Evolutionary conservation across 2,113 vertebrate species (phyloP).

Genomic region (Dendrocopos noguchii): DNA sequence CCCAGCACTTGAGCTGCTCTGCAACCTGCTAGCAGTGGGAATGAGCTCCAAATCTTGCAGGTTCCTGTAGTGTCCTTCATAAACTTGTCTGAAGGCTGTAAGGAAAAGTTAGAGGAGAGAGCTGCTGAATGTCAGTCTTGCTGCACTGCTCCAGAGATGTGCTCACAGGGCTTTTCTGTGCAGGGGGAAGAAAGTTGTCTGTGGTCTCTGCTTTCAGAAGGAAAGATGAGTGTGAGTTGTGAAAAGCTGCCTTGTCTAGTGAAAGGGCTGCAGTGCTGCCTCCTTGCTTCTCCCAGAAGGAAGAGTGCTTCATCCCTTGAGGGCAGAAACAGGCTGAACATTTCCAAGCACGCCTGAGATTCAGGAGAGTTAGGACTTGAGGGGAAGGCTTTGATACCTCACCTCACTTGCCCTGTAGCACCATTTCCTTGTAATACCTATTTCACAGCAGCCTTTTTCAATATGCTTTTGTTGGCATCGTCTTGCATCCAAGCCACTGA

Average conservation of each 20-base stretch:
- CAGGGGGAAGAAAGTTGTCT: background rate
- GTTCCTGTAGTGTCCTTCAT: slow-evolving; percentile 32
- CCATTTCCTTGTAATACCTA: background rate
- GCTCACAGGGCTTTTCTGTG: background rate
- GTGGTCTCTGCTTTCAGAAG: background rate
- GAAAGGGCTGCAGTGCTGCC: background rate
- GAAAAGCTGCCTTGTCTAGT: background rate
- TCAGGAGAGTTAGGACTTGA: background rate
- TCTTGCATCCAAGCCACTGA: background rate
- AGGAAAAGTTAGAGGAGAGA: slow-evolving; percentile 4
- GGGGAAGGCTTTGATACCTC: background rate
- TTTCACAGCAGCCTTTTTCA: background rate
- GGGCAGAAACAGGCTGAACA: background rate
- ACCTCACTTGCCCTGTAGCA: background rate
- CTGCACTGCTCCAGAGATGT: background rate
- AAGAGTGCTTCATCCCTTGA: background rate
- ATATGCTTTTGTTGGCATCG: background rate
- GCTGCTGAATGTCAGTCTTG: background rate
- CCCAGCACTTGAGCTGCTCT: background rate
- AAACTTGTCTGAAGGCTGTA: background rate
- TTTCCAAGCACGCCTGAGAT: background rate
- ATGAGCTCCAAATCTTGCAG: background rate
- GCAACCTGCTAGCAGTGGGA: background rate
- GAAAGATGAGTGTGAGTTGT: background rate
- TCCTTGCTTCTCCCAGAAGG: background rate